Evolutionary conservation across 2,113 vertebrate species (phyloP).

Genomic region (Puma concolor): DNA sequence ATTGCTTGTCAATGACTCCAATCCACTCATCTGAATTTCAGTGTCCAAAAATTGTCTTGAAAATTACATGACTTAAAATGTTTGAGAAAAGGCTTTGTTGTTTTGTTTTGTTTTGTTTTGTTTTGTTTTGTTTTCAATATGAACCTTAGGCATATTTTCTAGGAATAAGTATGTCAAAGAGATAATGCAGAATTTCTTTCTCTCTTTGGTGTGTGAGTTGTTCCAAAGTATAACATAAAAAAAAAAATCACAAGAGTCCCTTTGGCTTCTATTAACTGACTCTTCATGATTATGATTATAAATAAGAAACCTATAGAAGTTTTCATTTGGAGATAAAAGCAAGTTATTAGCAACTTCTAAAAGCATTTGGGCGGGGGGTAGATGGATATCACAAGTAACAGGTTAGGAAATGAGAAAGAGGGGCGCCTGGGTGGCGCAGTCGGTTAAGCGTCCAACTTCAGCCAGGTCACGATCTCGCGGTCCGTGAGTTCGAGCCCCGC

Average conservation of each 20-base stretch:
- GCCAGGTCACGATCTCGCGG: too few species aligned
- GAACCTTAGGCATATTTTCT: neutral
- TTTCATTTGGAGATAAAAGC: neutral
- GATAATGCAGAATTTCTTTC: neutral
- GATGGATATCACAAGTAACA: neutral
- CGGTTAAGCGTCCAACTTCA: too few species aligned
- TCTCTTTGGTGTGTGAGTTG: neutral
- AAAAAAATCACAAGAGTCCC: neutral
- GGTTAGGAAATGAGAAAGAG: neutral
- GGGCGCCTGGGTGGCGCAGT: too few species aligned
- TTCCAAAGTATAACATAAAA: neutral
- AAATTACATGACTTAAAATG: neutral
- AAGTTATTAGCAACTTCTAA: neutral
- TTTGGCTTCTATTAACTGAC: constrained; percentile 12
- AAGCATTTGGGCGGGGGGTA: neutral
- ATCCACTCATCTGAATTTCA: neutral
- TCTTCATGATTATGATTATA: neutral
- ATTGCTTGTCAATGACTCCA: neutral
- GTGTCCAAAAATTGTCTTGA: neutral
- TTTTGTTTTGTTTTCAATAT: neutral
- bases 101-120: too few species aligned
- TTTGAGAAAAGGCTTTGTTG: neutral
- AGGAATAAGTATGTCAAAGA: neutral
- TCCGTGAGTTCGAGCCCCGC: too few species aligned
- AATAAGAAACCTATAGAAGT: neutral